phyloP scores from a whole-genome alignment of 1,140 invertebrate species.

The Pachypsylla venusta region DNA sequence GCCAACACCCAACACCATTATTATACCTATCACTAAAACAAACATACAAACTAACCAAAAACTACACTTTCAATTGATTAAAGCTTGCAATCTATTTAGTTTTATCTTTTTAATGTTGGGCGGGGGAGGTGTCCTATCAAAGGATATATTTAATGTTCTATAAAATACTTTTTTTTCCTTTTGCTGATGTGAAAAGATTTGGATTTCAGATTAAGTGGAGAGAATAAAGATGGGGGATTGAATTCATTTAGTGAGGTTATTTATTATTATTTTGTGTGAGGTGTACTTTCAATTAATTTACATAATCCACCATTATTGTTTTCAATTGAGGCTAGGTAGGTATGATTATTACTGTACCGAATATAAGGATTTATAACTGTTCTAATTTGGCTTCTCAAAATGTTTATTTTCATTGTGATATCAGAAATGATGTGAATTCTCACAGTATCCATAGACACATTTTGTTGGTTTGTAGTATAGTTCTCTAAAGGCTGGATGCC shows the following conservation, averaged over 20 bases:
- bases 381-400: too few relatives aligned
- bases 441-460: too few relatives aligned
- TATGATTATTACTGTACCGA: too few relatives aligned
- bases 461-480: too few relatives aligned
- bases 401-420: too few relatives aligned
- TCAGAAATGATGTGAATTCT: too few relatives aligned
- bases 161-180: too few relatives aligned
- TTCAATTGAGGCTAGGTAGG: too few relatives aligned
- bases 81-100: not conserved
- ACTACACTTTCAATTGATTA: slow-evolving; percentile 10
- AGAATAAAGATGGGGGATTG: not conserved
- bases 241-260: not conserved
- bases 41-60: not conserved
- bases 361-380: too few relatives aligned
- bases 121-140: not conserved
- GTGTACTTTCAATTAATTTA: slow-evolving; percentile 7
- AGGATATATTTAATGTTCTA: slow-evolving; percentile 4
- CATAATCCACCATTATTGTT: slow-evolving; percentile 8
- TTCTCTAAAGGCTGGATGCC: too few relatives aligned
- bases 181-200: slow-evolving; percentile 8
- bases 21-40: too few relatives aligned
- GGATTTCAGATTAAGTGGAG: not conserved
- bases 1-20: too few relatives aligned
- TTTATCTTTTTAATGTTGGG: not conserved
- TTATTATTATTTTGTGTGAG: not conserved